Evolutionary conservation across 2,797 vertebrate species (phyloP), one percentile per base, ranked within the genome.

Genomic region (Arctocebus calabarensis): DNA sequence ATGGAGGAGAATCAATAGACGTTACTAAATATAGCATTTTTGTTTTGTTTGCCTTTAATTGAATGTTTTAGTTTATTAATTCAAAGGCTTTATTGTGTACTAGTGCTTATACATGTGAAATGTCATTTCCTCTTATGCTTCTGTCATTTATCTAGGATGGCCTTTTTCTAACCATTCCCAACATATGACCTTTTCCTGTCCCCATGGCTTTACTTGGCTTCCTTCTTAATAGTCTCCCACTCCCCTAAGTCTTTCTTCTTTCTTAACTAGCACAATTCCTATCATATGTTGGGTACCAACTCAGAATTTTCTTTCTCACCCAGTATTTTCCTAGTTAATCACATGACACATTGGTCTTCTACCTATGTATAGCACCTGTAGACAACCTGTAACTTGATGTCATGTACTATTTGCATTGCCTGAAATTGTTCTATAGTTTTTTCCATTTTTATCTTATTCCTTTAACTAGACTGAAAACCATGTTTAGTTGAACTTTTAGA

Each of bases 41-140:
- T 82, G 7, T 70, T 83, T 75, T 27, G 32, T 77, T 88, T 95
- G 8, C 40, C 70, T 91, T 91, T 85, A 91, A 81, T 70, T 79
- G 37, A 88, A 70, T 83, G n/a, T 23, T 40, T 96, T 83, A 62
- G 29, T 96, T 92, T 96, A 61, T 96, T 88, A 96, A 45, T 59
- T 73, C 16, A 79, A 45, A 37, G 66, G 9, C 3, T 88, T 93
- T 79, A 43, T 78, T 27, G 40, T 66, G 32, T 78, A 40, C 20
- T 5, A 7, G 3, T 84, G 22, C 64, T 94, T 90, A 71, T 84
- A 45, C 66, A 86, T 75, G 27, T 95, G 87, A 94, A 91, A 70
- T 96, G 61, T 68, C n/a, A 25, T 66, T 86, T 83, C 14, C n/a
- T 66, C 37, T 71, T 94, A 52, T 23, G 40, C 37, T 78, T 91